phyloP scores from a whole-genome alignment of 2,113 vertebrate genomes.

The Proterorhinus semilunaris region DNA sequence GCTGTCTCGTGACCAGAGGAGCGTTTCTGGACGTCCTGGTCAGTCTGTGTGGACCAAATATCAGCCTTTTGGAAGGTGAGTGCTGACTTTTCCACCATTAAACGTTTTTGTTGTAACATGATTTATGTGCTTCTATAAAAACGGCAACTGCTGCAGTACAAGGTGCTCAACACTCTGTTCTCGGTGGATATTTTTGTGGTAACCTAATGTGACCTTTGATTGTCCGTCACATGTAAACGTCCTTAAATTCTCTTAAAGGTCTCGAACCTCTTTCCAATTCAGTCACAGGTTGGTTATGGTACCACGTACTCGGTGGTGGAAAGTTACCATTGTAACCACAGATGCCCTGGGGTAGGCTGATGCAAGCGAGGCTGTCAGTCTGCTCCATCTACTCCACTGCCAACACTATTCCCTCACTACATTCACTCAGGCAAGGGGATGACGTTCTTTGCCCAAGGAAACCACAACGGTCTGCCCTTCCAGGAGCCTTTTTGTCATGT shows the following conservation, averaged over 20 bases:
- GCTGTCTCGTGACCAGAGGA: slow-evolving; percentile 90
- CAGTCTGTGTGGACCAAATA: slow-evolving; percentile 69
- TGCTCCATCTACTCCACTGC: no score
- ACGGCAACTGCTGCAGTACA: not conserved
- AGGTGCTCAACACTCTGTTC: not conserved
- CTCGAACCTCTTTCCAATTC: not conserved
- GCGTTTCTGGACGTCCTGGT: slow-evolving; percentile 84
- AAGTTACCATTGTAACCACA: no score
- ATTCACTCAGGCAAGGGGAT: no score
- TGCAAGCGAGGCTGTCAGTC: no score
- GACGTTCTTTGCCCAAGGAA: no score
- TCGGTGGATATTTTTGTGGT: not conserved
- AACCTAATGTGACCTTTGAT: not conserved
- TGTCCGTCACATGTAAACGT: not conserved
- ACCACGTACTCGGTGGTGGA: no score
- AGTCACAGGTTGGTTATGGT: no score
- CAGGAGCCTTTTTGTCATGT: no score
- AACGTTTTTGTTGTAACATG: not conserved
- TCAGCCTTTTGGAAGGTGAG: slow-evolving; percentile 64
- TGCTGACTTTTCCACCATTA: not conserved
- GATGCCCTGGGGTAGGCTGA: no score
- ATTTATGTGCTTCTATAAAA: not conserved
- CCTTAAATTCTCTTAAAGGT: not conserved
- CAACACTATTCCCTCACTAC: no score
- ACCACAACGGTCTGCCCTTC: no score